A percentile compares a stretch with the other conserved stretches of the same genome.
Conservation (phyloP, 2,797 vertebrate species). For the Loris lydekkerianus region DNA sequence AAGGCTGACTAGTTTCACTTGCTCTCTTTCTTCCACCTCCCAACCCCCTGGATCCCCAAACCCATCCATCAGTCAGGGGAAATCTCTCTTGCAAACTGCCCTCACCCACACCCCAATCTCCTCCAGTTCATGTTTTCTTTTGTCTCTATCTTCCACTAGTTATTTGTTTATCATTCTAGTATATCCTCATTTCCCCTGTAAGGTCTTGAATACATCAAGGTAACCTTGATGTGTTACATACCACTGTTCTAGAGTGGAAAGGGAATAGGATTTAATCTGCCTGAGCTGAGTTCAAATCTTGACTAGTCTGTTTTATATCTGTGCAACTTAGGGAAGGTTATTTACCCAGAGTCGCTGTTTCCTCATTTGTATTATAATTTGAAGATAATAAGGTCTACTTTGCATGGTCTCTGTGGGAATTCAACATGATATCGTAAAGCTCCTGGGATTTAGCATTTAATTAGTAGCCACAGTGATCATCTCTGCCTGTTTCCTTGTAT, state of each 20-base stretch:
- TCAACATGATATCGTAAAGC: not conserved
- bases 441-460: not conserved
- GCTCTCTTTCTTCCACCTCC: not conserved
- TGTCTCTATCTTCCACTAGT: not conserved
- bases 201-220: not conserved
- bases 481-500: slow-evolving; percentile 3
- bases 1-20: not conserved
- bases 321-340: not conserved
- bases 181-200: not conserved
- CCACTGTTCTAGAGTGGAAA: not conserved
- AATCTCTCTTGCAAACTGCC: too few species aligned
- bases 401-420: slow-evolving; percentile 14
- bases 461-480: slow-evolving; percentile 17
- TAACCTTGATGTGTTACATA: not conserved
- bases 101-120: accelerated
- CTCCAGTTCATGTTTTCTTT: not conserved
- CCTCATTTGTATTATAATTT: slow-evolving; percentile 14
- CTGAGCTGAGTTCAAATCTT: not conserved
- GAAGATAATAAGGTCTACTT: not conserved
- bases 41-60: not conserved
- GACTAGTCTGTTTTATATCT: not conserved
- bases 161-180: not conserved
- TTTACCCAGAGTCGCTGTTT: not conserved
- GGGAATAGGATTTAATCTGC: not conserved
- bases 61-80: not conserved